These are phyloP conservation scores for Pandemis heparana DNA, from an alignment of 2,888 invertebrate species.

Conservation along the genomic window DNA sequence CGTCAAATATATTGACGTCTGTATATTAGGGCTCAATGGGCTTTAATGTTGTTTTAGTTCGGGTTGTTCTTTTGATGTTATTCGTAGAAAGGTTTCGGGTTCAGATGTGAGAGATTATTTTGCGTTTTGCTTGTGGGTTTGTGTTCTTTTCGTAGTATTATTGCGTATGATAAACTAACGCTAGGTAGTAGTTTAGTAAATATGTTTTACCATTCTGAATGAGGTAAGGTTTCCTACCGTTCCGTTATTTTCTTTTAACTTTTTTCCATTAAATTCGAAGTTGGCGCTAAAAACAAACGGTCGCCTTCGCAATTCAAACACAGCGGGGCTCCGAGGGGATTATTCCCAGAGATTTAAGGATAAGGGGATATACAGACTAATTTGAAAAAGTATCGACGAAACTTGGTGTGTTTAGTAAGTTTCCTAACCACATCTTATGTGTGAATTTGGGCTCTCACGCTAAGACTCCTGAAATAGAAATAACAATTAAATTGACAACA, in stretches of 20 bases:
- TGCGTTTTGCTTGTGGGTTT: neutral
- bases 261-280: neutral
- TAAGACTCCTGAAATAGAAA: no score
- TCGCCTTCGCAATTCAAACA: neutral
- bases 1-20: constrained; percentile 37
- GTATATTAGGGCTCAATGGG: constrained; percentile 20
- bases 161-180: neutral
- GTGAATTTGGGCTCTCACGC: no score
- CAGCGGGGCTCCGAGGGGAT: neutral
- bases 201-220: no score
- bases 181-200: no score
- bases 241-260: neutral
- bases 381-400: no score
- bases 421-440: no score
- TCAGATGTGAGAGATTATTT: constrained; percentile 10
- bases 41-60: constrained; percentile 20
- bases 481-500: no score
- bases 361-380: neutral
- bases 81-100: constrained; percentile 15
- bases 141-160: neutral
- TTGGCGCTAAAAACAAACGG: neutral
- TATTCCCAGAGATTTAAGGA: neutral
- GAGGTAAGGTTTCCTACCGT: no score
- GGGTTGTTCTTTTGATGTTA: constrained; percentile 23
- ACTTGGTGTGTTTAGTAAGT: no score